Base-by-base conservation (phyloP, 2,797 vertebrate species). In the Cichlasoma orientale region DNA sequence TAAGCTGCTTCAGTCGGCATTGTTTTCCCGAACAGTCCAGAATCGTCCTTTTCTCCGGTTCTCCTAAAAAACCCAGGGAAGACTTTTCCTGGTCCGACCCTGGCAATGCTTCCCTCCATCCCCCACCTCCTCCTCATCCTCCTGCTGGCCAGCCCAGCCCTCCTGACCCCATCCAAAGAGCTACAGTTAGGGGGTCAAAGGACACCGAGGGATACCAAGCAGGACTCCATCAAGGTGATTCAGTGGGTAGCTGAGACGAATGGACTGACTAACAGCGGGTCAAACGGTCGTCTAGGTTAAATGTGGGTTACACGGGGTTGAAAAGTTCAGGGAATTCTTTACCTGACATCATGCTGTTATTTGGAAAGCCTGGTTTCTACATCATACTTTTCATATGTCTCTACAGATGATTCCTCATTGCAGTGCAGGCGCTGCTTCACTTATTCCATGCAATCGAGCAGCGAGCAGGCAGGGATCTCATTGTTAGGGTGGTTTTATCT, bases 201-300 rank as follows among this genome's bases (percentile, higher is more conserved):
- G 53, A 29, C 75, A 14, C 52, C 75, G 4, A 86, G 88, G 77
- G 88, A 88, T 21, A 13, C 82, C 72, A 81, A 74, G 54, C 75
- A 83, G 19, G 86, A 92, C 75, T 18, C 91, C 23, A 79, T 95
- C 59, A 93, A 90, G 90, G 91, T 95, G 69, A 83, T 33, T 56
- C 3, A 4, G 3, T 14, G 6, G 9, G 21, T 44, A 29, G 5
- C 54, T 72, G 23, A 66, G 10, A 74, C 29, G 19, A 53, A 53
- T 69, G 27, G 16, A 56, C 27, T 4, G 19, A 53, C 8, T 21
- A 12, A 9, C 12, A 2, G 31, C 18, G 41, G 16, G 12, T 53
- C 55, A 27, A 52, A 56, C 10, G 21, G 23, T 44, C 18, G 0
- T 57, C 38, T 0, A 8, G 25, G 55, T 47, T n/a, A 73, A 73